A percentile compares a stretch with the other conserved stretches of the same genome.
Conservation (phyloP, 1,140 invertebrate species). For the Lasaia peninsularis region DNA sequence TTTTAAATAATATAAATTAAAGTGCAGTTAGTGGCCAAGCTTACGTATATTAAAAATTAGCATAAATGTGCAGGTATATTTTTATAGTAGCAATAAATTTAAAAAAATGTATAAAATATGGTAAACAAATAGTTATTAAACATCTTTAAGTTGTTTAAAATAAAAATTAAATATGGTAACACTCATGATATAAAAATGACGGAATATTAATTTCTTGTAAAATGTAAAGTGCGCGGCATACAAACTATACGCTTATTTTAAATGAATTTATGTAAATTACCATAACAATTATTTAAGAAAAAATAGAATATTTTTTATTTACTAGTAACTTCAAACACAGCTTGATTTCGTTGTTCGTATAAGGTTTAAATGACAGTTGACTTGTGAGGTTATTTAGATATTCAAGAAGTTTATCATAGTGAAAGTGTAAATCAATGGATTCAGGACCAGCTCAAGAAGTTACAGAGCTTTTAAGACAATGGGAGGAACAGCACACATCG, state of each 20-base stretch:
- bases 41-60: too few relatives aligned
- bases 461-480: constrained; percentile 81
- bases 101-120: too few relatives aligned
- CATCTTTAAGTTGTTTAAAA: too few relatives aligned
- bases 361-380: constrained; percentile 28
- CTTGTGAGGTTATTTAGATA: constrained; percentile 48
- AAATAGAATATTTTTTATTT: background rate
- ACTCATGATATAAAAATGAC: constrained; percentile 1
- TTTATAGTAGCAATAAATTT: too few relatives aligned
- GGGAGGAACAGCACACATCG: constrained; percentile 84
- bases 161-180: background rate
- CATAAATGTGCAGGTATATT: too few relatives aligned
- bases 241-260: constrained; percentile 2
- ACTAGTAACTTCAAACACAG: background rate
- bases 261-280: background rate
- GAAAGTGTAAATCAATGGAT: constrained; percentile 51
- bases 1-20: too few relatives aligned
- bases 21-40: too few relatives aligned
- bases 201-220: background rate
- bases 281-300: background rate
- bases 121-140: too few relatives aligned
- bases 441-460: constrained; percentile 78
- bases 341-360: constrained; percentile 10
- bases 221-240: constrained; percentile 3
- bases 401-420: constrained; percentile 27